A percentile compares a stretch with the other conserved stretches of the same genome.
Evolutionary conservation across 2,113 vertebrate genomes (phyloP).

Genomic region (Ptychochromis oligacanthus): DNA sequence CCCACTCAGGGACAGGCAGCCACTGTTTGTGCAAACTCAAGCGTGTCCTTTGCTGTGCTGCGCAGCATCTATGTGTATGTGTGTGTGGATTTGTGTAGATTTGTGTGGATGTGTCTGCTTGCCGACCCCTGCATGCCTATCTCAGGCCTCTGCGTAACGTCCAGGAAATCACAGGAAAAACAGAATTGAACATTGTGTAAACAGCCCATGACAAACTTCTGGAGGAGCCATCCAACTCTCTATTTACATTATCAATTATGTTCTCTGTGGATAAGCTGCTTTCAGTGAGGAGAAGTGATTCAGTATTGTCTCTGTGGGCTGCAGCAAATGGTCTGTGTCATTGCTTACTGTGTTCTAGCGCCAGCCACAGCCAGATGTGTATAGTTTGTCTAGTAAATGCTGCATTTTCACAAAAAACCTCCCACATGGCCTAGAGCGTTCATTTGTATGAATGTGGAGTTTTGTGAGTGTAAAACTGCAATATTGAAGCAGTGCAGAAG

Average conservation of each 20-base stretch:
- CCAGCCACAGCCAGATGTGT: slow-evolving; percentile 10
- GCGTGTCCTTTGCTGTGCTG: slow-evolving; percentile 64
- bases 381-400: slow-evolving; percentile 11
- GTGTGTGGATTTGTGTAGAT: slow-evolving; percentile 13
- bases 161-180: slow-evolving; percentile 81
- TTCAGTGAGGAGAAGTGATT: slow-evolving; percentile 43
- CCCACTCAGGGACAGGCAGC: slow-evolving; percentile 69
- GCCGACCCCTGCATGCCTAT: slow-evolving; percentile 67
- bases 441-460: background rate
- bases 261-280: slow-evolving; percentile 66
- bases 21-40: slow-evolving; percentile 81
- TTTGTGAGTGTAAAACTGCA: rapidly evolving
- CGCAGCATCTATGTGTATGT: slow-evolving; percentile 1
- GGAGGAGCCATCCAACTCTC: slow-evolving; percentile 72
- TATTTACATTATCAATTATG: slow-evolving; percentile 80
- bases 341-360: slow-evolving; percentile 38
- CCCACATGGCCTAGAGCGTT: background rate
- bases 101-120: slow-evolving; percentile 39
- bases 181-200: slow-evolving; percentile 80
- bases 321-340: slow-evolving; percentile 68
- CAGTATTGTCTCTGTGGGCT: slow-evolving; percentile 50
- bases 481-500: background rate
- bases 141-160: slow-evolving; percentile 73
- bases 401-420: background rate
- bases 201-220: slow-evolving; percentile 75